Percentiles rank a stretch among this genome's conserved stretches.
phyloP scores from a whole-genome alignment of 2,113 vertebrate genomes.

The Bambusicola thoracicus region DNA sequence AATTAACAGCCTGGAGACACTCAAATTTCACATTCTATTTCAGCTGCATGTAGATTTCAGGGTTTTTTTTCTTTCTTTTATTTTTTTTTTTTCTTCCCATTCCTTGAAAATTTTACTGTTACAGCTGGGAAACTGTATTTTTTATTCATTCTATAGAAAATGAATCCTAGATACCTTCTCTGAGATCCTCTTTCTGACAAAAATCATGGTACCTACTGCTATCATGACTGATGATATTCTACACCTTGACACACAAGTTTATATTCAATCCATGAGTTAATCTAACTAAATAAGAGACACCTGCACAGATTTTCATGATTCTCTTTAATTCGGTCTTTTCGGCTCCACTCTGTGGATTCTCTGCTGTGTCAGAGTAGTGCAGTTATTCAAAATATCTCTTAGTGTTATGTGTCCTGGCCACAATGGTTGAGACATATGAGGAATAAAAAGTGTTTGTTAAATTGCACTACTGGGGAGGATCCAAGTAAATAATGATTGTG shows the following conservation, averaged over 20 bases:
- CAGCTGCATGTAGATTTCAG: background rate
- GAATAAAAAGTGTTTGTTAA: background rate
- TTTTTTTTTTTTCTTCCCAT: background rate
- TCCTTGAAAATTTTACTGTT: background rate
- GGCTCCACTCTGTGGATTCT: background rate
- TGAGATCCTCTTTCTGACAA: background rate
- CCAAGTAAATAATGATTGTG: constrained; percentile 21
- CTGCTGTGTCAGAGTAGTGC: background rate
- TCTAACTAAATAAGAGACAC: background rate
- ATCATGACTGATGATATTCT: background rate
- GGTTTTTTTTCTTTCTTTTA: no score
- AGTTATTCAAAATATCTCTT: background rate
- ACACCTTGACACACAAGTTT: background rate
- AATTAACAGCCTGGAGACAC: constrained; percentile 29
- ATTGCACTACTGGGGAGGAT: background rate
- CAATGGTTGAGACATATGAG: background rate
- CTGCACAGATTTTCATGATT: background rate
- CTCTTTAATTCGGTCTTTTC: background rate
- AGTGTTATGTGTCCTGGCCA: background rate
- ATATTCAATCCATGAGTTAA: background rate
- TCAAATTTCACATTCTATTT: background rate
- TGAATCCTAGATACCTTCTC: background rate
- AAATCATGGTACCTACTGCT: background rate
- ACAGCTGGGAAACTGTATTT: background rate
- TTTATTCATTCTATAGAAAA: background rate